Evolutionary conservation across 2,888 invertebrate genomes (phyloP), one percentile per base, ranked within the genome.

Genomic region (Alviniconcha strummeri): DNA sequence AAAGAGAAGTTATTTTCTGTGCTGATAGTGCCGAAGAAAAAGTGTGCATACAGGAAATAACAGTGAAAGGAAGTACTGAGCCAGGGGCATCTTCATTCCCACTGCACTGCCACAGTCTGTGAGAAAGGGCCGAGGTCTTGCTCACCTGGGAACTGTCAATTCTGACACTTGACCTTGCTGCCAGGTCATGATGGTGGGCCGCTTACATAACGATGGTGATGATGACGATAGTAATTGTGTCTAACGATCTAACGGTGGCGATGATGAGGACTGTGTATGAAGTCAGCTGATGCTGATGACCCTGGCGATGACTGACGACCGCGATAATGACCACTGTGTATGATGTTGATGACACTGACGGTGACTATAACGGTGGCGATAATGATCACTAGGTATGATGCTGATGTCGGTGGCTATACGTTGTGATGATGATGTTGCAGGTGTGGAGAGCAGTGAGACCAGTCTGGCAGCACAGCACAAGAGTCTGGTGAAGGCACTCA

Each of bases 391-490:
- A 60, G 8, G 79, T n/a, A 79, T 64, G 64, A 64, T 64, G 36
- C 60, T 19, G 8, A 54, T 78, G 78, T 36, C n/a, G 19, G 36
- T 57, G 64, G 60, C 36, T 57, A 78, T 36, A n/a, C 60, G 78
- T 57, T 78, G 19, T 75, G 52, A 19, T 57, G 76, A 7, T 52
- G 57, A 60, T 81, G 64, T 81, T 75, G 17, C 81, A 81, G 81
- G 81, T 36, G 74, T 72, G n/a, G 81, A 60, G 15, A 81, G 81
- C 75, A 72, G 74, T 5, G 81, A 81, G 52, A 74, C 19, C 8
- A 57, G 72, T 13, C 64, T 81, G 57, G 74, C 81, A 15, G 81
- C 72, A 5, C 81, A 60, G 5, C 81, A 81, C 75, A 74, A 75
- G 52, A 81, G 75, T 56, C 81, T 75, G 19, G 81, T 74, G n/a